phyloP scores from a whole-genome alignment of 2,888 invertebrate species.

The Capitulum mitella region DNA sequence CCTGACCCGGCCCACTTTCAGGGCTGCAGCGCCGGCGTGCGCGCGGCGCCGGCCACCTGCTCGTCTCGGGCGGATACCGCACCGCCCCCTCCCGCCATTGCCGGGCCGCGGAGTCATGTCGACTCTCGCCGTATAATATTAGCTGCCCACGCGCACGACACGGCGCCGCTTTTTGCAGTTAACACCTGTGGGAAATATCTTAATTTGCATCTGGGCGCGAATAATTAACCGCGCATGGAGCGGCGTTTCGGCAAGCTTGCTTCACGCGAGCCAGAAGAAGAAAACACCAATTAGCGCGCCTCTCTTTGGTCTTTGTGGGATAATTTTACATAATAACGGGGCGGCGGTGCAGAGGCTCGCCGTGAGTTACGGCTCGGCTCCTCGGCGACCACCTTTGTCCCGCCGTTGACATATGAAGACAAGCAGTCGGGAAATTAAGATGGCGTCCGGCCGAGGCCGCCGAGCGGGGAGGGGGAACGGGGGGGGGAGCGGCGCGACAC shows the following conservation, averaged over 20 bases:
- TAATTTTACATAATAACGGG: not conserved
- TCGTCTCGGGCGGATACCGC: no score
- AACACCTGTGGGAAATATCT: conserved; percentile 5
- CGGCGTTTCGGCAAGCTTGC: not conserved
- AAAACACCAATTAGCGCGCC: not conserved
- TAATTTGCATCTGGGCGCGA: not conserved
- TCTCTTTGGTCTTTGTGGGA: not conserved
- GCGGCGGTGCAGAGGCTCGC: not conserved
- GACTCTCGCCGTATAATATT: not conserved
- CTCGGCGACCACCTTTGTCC: not conserved
- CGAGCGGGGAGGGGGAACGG: not conserved
- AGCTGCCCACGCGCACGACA: not conserved
- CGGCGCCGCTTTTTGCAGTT: not conserved
- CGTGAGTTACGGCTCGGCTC: not conserved
- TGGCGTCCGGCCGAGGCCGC: not conserved
- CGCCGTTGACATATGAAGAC: not conserved
- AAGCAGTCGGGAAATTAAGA: not conserved
- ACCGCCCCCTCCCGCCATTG: no score
- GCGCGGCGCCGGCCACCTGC: no score
- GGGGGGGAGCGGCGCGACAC: not conserved
- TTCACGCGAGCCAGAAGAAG: not conserved
- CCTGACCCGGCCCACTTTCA: no score
- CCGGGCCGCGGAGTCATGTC: not conserved
- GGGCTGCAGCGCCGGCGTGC: no score
- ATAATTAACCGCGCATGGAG: not conserved